Base-by-base conservation (phyloP, 2,888 invertebrate species). In the Adelognathus sp. region DNA sequence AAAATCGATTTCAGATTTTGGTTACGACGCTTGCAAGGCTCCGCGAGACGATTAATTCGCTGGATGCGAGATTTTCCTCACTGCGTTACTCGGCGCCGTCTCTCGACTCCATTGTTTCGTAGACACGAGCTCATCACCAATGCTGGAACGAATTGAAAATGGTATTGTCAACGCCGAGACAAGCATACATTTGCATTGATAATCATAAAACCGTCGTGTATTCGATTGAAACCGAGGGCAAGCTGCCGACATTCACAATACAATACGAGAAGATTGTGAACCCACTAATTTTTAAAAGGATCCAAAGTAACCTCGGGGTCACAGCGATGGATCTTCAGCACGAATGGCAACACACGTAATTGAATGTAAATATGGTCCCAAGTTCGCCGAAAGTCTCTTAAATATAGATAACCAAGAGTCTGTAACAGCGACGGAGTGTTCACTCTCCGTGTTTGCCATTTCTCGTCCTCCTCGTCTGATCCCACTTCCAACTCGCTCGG, bases 291-390 rank as follows among this genome's bases (percentile, higher is more conserved):
- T 79, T 82, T 63, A 21, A 72, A 63, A 14, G 36, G 63, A 52
- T 9, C 64, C 36, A 16, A 60, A 74, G 64, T 41, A 50, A 74
- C 74, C 70, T 60, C 31, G 24, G 50, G 52, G 69, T 58, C 41
- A 7, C 21, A 54, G 7, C 18, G 56, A 31, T 11, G 66, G 50
- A 66, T 56, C 58, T 16, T 67, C 70, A n/a, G 71, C 71, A 73
- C 69, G 66, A 50, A 50, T 21, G 69, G 69, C 71, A 73, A 67
- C 74, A 64, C 9, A 74, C 82, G 83, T 86, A 87, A 86, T 87
- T 86, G 86, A 86, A 87, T 86, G 87, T 85, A 87, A 87, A 86
- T 87, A 87, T 85, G 85, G 85, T 84, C 85, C 79, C 75, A 86
- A 87, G 85, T 87, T 83, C 83, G 81, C 71, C 73, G 80, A 84